A percentile compares a stretch with the other conserved stretches of the same genome.
Conservation (phyloP, 2,797 vertebrate species). For the Todus mexicanus region DNA sequence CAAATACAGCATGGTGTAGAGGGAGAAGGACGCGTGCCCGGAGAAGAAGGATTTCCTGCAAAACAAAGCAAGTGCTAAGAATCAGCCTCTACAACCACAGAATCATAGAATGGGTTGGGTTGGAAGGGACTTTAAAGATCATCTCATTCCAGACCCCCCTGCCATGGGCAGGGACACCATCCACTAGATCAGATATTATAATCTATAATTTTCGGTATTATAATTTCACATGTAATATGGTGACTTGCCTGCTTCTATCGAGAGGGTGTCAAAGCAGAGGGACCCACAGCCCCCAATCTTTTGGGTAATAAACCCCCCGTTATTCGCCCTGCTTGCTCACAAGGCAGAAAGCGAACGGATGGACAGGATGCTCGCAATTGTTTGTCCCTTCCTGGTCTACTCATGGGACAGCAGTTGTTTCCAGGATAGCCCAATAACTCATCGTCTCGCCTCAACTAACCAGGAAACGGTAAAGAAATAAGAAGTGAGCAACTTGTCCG, state of each 20-base stretch:
- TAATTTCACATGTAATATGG: fast-evolving
- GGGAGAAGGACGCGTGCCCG: slow-evolving; percentile 95
- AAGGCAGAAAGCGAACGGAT: background rate
- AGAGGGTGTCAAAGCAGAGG: background rate
- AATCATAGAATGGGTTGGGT: background rate
- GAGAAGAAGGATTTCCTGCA: slow-evolving; percentile 98
- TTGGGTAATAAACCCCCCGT: background rate
- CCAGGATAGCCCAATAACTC: slow-evolving; percentile 39
- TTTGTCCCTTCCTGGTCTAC: slow-evolving; percentile 47
- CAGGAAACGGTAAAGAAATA: background rate
- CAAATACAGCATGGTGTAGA: slow-evolving; percentile 97
- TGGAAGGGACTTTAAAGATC: background rate
- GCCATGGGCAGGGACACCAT: background rate
- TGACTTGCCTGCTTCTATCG: background rate
- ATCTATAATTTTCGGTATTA: background rate
- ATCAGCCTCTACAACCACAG: background rate
- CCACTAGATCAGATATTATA: background rate
- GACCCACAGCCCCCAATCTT: background rate
- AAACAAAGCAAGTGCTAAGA: slow-evolving; percentile 60
- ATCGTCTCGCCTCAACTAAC: slow-evolving; percentile 25
- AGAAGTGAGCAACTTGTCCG: background rate
- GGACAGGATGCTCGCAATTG: slow-evolving; percentile 45
- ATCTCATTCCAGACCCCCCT: background rate
- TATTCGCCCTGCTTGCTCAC: background rate
- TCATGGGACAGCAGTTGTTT: slow-evolving; percentile 30